Evolutionary conservation across 2,888 invertebrate genomes (phyloP), one percentile per base, ranked within the genome.

Genomic region (Carpatolechia fugitivella): DNA sequence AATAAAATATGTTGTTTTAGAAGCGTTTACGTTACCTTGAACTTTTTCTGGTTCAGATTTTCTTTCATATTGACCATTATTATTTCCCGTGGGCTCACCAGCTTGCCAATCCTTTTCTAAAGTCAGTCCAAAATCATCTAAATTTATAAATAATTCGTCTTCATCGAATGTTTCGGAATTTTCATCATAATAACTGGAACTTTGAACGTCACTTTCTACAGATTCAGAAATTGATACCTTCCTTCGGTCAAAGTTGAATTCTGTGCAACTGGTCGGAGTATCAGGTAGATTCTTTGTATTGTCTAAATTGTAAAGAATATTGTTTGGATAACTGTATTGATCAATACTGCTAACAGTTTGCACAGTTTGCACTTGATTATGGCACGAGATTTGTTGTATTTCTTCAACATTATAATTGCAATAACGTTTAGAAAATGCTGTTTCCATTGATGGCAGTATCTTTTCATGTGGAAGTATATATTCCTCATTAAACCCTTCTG

Each of bases 261-360:
- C 90, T 6, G 73, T 76, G 57, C 85, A 85, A 68, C 90, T 89
- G 0, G 86, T 88, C 1, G 89, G 87, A 0, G 90, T 88, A 57
- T 90, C 88, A 0, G 88, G 87, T 54, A 88, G 58, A 16, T 73
- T 80, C 50, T 80, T 87, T 53, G 82, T 80, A 57, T 57, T 69
- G 36, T 86, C 85, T 56, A 90, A 68, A 64, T 87, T 88, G 35
- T 82, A 81, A 1, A 89, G 66, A 52, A 89, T 80, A 51, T 90
- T 91, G 53, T 90, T 88, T 0, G 89, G 88, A 62, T 91, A 90
- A 58, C 89, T 90, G 52, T 85, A 91, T 55, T 85, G 85, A 54
- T 90, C 91, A 57, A 90, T 58, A 62, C 80, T 91, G 57, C 78
- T 76, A n/a, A 53, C 66, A 64, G 56, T 57, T 67, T 55, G 68